Conservation (phyloP, 2,797 vertebrate species). For the Paguma larvata region DNA sequence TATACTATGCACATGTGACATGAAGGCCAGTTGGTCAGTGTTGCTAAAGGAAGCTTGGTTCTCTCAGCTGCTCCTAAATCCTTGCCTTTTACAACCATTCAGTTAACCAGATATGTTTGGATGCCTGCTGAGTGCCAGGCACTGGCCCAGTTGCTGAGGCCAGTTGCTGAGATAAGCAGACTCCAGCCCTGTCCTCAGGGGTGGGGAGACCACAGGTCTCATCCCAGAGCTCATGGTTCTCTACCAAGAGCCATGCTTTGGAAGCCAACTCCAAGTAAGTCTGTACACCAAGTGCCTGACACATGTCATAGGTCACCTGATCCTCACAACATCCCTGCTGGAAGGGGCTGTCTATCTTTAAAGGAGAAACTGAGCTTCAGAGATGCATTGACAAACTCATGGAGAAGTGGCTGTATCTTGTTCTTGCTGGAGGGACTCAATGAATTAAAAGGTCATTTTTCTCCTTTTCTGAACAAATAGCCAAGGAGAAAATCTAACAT, state of each 20-base stretch:
- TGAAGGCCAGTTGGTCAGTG: not conserved
- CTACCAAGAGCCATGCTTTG: not conserved
- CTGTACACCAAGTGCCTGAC: not conserved
- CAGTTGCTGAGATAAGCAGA: not conserved
- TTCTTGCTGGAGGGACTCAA: not conserved
- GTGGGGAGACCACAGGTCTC: not conserved
- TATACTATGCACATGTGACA: accelerated
- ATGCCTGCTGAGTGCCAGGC: not conserved
- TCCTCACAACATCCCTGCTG: not conserved
- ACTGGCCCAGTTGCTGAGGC: not conserved
- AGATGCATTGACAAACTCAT: not conserved
- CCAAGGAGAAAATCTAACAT: not conserved
- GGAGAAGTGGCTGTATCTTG: not conserved
- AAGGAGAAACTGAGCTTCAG: not conserved
- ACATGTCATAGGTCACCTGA: not conserved
- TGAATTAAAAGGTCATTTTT: not conserved
- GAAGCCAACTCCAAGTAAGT: not conserved
- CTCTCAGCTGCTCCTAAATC: not conserved
- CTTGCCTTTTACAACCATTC: not conserved
- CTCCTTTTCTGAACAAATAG: not conserved
- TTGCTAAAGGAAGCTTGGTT: not conserved
- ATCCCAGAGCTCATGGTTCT: not conserved
- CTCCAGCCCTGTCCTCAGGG: not conserved
- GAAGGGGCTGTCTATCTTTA: not conserved
- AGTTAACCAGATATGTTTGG: not conserved